phyloP scores from a whole-genome alignment of 2,113 vertebrate species.

The Natator depressus region DNA sequence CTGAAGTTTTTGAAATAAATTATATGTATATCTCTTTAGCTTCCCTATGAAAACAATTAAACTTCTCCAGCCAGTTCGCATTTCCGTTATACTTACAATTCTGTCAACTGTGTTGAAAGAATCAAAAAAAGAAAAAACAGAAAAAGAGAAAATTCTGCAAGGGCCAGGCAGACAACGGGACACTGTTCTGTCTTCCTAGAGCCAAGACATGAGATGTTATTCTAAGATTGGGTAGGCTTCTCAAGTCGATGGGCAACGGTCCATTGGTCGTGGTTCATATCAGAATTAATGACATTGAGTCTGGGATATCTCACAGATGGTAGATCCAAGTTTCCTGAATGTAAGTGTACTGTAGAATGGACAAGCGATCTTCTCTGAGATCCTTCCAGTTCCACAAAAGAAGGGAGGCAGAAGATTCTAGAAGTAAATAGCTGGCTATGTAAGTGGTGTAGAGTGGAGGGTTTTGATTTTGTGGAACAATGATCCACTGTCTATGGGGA shows the following conservation, averaged over 20 bases:
- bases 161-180: not conserved
- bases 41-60: not conserved
- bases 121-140: not conserved
- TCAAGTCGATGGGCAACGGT: not conserved
- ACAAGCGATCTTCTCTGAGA: not conserved
- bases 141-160: not conserved
- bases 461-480: not conserved
- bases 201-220: not conserved
- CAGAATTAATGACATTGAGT: not conserved
- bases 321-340: no score
- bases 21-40: not conserved
- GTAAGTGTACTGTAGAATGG: not conserved
- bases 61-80: not conserved
- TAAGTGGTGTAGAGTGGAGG: not conserved
- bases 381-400: not conserved
- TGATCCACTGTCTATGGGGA: not conserved
- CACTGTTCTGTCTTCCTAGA: not conserved
- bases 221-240: not conserved
- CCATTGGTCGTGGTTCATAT: not conserved
- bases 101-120: not conserved
- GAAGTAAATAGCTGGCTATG: not conserved
- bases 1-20: constrained; percentile 20
- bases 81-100: not conserved
- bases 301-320: not conserved
- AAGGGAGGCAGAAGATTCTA: not conserved